A percentile compares a stretch with the other conserved stretches of the same genome.
phyloP scores from a whole-genome alignment of 2,888 invertebrate genomes.

The Pyrrhia umbra region DNA sequence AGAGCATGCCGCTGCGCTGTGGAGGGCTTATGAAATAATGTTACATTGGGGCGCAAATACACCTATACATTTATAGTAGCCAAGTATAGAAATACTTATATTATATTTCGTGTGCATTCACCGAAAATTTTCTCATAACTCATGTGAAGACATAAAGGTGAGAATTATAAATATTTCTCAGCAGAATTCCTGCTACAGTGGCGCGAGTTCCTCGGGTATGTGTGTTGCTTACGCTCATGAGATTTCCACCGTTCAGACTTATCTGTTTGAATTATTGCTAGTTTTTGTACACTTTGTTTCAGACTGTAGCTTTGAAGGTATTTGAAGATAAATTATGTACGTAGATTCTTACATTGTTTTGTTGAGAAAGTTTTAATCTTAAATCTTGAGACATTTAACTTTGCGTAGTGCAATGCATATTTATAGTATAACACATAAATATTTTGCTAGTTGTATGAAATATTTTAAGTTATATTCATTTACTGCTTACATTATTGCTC shows the following conservation, averaged over 20 bases:
- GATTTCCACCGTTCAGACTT: slow-evolving; percentile 59
- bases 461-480: no score
- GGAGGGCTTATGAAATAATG: slow-evolving; percentile 81
- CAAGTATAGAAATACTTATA: slow-evolving; percentile 31
- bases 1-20: slow-evolving; percentile 70
- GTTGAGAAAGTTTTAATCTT: background rate
- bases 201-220: slow-evolving; percentile 64
- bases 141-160: slow-evolving; percentile 68
- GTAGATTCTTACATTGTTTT: slow-evolving; percentile 7
- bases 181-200: slow-evolving; percentile 61
- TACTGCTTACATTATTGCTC: no score
- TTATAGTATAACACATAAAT: no score
- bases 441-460: no score
- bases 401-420: no score
- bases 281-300: slow-evolving; percentile 42
- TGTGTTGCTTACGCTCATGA: slow-evolving; percentile 60
- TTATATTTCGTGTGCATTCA: slow-evolving; percentile 63
- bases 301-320: slow-evolving; percentile 6
- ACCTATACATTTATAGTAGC: slow-evolving; percentile 58
- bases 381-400: background rate
- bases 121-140: slow-evolving; percentile 73
- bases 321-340: slow-evolving; percentile 12
- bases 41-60: slow-evolving; percentile 70
- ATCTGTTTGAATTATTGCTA: slow-evolving; percentile 56
- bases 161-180: slow-evolving; percentile 72